Conservation (phyloP, 2,888 invertebrate genomes). For the Artemia sinica region DNA sequence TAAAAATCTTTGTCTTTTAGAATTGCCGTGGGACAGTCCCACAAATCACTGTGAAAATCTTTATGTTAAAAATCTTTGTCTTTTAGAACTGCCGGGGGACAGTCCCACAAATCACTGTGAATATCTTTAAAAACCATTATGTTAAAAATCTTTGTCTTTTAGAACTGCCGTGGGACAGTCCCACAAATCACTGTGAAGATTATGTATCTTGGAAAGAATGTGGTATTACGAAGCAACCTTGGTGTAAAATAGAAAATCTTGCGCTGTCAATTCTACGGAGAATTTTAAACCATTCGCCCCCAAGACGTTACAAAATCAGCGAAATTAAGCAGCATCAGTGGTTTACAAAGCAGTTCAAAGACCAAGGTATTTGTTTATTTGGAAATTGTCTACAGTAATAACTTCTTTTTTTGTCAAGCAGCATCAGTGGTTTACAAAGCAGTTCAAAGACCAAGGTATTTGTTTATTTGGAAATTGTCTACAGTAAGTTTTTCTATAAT, state of each 20-base stretch:
- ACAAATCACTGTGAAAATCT: conserved; percentile 44
- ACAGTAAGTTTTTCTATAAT: too few species aligned
- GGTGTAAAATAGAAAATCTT: conserved; percentile 59
- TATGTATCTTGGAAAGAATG: conserved; percentile 55
- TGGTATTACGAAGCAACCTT: conserved; percentile 51
- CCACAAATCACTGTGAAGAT: conserved; percentile 48
- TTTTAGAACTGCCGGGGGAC: conserved; percentile 84
- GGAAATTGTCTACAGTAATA: too few species aligned
- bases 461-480: not conserved
- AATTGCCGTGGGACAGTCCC: conserved; percentile 88
- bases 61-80: not conserved
- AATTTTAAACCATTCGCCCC: conserved; percentile 50
- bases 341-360: conserved; percentile 35
- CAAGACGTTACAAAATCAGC: conserved; percentile 45
- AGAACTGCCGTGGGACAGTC: conserved; percentile 92
- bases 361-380: conserved; percentile 22
- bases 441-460: conserved; percentile 27
- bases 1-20: conserved; percentile 36
- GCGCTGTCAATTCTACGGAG: conserved; percentile 56
- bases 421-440: conserved; percentile 50
- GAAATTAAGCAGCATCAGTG: conserved; percentile 59
- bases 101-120: conserved; percentile 49
- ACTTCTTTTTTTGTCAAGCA: conserved; percentile 31
- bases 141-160: conserved; percentile 26
- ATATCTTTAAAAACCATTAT: conserved; percentile 37